Conservation (phyloP, 2,888 invertebrate species). For the Alviniconcha strummeri region DNA sequence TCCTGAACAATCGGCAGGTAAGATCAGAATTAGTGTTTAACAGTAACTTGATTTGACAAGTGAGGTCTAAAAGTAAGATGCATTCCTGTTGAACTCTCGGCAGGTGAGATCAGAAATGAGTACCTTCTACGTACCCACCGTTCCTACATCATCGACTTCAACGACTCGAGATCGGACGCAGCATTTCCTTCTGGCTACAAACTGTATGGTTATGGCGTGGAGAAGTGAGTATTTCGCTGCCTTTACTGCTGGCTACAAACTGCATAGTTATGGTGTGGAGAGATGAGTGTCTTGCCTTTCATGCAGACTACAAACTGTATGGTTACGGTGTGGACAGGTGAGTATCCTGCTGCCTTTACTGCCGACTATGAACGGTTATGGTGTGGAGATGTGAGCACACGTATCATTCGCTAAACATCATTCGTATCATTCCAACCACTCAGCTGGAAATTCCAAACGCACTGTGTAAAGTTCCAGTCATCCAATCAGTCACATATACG, state of each 20-base stretch:
- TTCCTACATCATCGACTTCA: slow-evolving; percentile 30
- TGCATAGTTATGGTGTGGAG: too few relatives aligned
- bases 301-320: too few relatives aligned
- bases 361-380: background rate
- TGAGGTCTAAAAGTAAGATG: background rate
- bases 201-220: slow-evolving; percentile 24
- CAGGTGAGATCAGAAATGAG: slow-evolving; percentile 28
- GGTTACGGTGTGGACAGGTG: too few relatives aligned
- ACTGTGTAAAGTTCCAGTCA: too few relatives aligned
- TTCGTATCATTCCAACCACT: too few relatives aligned
- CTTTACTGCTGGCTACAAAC: too few relatives aligned
- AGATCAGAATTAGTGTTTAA: background rate
- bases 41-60: too few relatives aligned
- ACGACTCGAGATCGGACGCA: background rate
- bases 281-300: too few relatives aligned
- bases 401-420: too few relatives aligned
- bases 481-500: too few relatives aligned
- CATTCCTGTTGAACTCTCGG: too few relatives aligned
- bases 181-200: background rate
- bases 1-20: background rate
- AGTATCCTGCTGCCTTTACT: background rate
- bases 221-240: background rate
- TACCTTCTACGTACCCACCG: slow-evolving; percentile 23
- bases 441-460: too few relatives aligned
- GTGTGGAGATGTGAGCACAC: slow-evolving; percentile 19